Conservation (phyloP, 2,113 vertebrate genomes). For the Hiodon alosoides region DNA sequence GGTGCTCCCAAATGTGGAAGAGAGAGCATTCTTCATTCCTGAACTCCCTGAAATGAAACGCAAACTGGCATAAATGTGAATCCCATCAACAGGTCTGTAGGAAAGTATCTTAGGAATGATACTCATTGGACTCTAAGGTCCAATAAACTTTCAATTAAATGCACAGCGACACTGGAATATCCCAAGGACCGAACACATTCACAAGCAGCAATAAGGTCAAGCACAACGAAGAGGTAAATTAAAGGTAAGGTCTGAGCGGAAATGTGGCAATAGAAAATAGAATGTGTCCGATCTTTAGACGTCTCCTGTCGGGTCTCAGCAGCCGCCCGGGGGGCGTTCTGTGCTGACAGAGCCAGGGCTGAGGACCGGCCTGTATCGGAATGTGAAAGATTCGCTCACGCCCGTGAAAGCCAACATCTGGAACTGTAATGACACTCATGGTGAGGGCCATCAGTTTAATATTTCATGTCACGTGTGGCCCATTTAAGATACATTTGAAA, state of each 20-base stretch:
- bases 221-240: not conserved
- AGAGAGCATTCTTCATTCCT: too few species aligned
- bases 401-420: not conserved
- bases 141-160: not conserved
- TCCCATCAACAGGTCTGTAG: not conserved
- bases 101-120: not conserved
- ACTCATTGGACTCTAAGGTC: not conserved
- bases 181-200: not conserved
- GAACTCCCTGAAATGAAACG: too few species aligned
- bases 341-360: too few species aligned
- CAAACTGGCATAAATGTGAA: not conserved
- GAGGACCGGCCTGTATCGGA: not conserved
- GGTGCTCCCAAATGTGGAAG: too few species aligned
- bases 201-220: not conserved
- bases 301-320: not conserved
- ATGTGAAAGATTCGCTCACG: not conserved
- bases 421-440: not conserved
- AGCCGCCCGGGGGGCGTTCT: not conserved
- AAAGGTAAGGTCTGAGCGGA: not conserved
- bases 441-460: not conserved
- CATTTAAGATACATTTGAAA: too few species aligned
- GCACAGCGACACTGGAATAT: not conserved
- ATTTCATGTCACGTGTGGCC: too few species aligned
- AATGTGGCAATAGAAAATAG: not conserved
- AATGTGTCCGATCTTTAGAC: constrained; percentile 1